Evolutionary conservation across 2,797 vertebrate species (phyloP).

Genomic region (Chelonia mydas): DNA sequence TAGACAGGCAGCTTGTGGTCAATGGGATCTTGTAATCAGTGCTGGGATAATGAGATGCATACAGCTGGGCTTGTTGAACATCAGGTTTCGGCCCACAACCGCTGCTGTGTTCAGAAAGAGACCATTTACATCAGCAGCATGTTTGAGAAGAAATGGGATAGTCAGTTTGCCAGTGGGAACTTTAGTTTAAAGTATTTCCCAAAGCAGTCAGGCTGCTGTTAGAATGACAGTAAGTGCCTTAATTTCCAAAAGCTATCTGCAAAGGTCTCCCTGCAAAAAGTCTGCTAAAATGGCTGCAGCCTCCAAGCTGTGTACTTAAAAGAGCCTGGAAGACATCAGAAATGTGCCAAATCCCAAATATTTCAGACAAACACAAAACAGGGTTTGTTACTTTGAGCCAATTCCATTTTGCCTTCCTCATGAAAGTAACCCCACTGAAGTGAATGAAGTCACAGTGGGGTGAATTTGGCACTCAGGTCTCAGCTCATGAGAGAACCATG

Average conservation of each 20-base stretch:
- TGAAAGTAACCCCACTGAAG: background rate
- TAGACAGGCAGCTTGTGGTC: constrained; percentile 82
- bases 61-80: constrained; percentile 70
- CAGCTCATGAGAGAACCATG: fast-evolving
- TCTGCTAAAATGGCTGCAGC: background rate
- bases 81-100: constrained; percentile 41
- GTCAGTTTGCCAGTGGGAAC: background rate
- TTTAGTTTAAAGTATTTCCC: constrained; percentile 46
- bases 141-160: constrained; percentile 51
- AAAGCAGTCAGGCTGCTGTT: constrained; percentile 30
- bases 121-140: constrained; percentile 29
- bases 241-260: constrained; percentile 30
- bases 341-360: background rate
- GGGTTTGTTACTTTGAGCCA: background rate
- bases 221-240: constrained; percentile 4
- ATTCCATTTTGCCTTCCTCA: background rate
- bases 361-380: background rate
- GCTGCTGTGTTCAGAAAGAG: background rate
- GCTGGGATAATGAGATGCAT: constrained; percentile 79
- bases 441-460: background rate
- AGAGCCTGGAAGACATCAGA: background rate
- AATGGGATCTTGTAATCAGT: constrained; percentile 89
- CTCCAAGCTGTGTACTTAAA: background rate
- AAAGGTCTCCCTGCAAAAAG: background rate
- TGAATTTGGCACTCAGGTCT: background rate